Base-by-base conservation (phyloP, 2,888 invertebrate genomes). In the Apotomis capreana region DNA sequence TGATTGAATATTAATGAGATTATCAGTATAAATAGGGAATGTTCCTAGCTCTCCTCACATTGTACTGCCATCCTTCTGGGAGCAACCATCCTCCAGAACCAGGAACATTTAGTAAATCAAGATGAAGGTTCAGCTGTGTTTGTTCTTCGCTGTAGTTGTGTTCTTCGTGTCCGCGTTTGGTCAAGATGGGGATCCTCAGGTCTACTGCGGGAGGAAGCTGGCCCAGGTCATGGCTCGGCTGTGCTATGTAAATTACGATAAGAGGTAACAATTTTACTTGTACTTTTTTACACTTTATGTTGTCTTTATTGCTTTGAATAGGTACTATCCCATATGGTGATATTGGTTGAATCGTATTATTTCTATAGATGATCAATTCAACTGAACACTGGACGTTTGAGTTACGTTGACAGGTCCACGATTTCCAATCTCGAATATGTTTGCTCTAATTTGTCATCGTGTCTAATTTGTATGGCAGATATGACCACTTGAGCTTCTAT, bases 201-300 rank as follows among this genome's bases (percentile, higher is more conserved):
- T 58, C 2, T 82, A 79, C 70, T 83, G 83, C 52, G 84, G 81
- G 0, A 77, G 80, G 10, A 60, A 74, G 8, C 70, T 83, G 10
- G 78, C 82, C 0, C 69, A 76, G 12, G 74, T 80, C 3, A 52
- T 81, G 70, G 78, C 78, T 0, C 36, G 69, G 37, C 26, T 80
- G 0, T 83, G 83, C 46, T 65, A 65, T 46, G n/a, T 44, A 10
- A 55, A 55, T 6, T 26, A 55, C 26, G 44, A 46, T 0, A 65
- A 65, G 36, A 57, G 65, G 65, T 65, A 65, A 65, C 44, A 57
- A 26, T 2, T 26, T 26, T 26, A n/a, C n/a, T 26, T 26, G 1
- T 2, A 26, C 26, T 26, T 26, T 0, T 26, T 26, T 2, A 2
- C 1, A 26, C 26, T 26, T 26, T 10, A 2, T 15, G 0, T 15